Base-by-base conservation (phyloP, 1,140 invertebrate genomes). In the Andrena cerasifolii region DNA sequence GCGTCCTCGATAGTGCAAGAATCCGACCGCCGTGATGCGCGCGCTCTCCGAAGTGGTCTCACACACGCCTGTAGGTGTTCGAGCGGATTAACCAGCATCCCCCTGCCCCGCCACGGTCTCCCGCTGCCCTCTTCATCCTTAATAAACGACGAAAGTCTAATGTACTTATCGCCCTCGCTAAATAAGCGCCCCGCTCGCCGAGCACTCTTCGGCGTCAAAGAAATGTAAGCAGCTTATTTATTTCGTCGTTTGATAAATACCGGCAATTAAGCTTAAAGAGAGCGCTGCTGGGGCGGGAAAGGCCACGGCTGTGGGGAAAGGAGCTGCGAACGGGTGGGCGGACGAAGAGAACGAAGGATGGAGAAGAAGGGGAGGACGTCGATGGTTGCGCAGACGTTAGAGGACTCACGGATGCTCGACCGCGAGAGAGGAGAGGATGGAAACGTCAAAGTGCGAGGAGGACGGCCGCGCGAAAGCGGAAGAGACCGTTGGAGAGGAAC, bases 171-270 rank as follows among this genome's bases (percentile, higher is more conserved):
- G 67, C 75, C 79, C 66, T 82, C 72, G 83, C 83, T 89, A 85
- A 89, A 85, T 90, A 89, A 89, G 87, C 84, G 79, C 43, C 62
- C n/a, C 67, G 51, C 61, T 63, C 71, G 67, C 53, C 75, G 78
- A 76, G 62, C 62, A 62, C 82, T 80, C 77, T 28, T 59, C 49
- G 61, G 49, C 84, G 80, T 87, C 84, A 84, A 89, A 90, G 84
- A 88, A 88, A 84, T 84, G 76, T 89, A 90, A 89, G 89, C 85
- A 84, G 89, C 87, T 90, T 90, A 90, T 89, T 90, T 87, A 90
- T 90, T 90, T 90, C 78, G 84, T 73, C 84, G 80, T 90, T 89
- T 90, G 89, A 90, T 90, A 90, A 90, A 90, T 90, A 90, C 88
- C 75, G 80, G 86, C 89, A 91, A 91, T 91, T 90, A 90, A 89